Conservation (phyloP, 2,797 vertebrate species). For the Knipowitschia caucasica region DNA sequence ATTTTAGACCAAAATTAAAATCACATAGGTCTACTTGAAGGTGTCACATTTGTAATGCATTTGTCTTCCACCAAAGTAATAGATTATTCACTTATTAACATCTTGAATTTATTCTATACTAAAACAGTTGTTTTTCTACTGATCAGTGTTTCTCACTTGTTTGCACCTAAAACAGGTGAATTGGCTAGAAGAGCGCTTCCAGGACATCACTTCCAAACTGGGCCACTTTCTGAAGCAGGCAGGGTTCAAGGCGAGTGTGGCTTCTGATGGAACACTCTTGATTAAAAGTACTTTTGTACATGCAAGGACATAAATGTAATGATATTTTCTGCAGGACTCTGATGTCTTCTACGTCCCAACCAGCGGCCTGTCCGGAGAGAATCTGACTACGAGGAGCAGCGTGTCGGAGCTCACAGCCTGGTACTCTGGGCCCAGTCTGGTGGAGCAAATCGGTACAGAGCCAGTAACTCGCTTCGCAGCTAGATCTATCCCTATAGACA, state of each 20-base stretch:
- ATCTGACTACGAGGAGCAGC: constrained; percentile 81
- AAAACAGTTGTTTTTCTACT: too few species aligned
- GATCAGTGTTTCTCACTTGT: constrained; percentile 6
- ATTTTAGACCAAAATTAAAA: too few species aligned
- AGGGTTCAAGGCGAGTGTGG: constrained; percentile 89
- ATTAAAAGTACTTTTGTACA: background rate
- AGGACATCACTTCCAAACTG: constrained; percentile 89
- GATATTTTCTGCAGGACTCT: constrained; percentile 78
- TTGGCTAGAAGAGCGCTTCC: constrained; percentile 95
- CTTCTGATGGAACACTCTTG: background rate
- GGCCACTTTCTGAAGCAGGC: constrained; percentile 97
- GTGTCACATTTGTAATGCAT: too few species aligned
- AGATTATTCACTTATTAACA: too few species aligned
- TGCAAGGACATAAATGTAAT: background rate
- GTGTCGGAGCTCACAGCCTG: constrained; percentile 84
- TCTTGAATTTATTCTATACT: too few species aligned
- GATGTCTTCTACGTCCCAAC: constrained; percentile 95
- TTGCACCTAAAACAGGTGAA: constrained; percentile 80
- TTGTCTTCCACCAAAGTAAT: too few species aligned
- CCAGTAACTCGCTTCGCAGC: background rate
- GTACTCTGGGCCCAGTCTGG: constrained; percentile 89
- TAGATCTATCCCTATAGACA: too few species aligned
- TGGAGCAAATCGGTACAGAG: constrained; percentile 91
- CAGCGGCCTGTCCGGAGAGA: constrained; percentile 95
- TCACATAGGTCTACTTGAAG: too few species aligned